These are phyloP conservation scores for Xyliphius kryptos DNA, from an alignment of 2,113 vertebrate species.

Conservation along the genomic window DNA sequence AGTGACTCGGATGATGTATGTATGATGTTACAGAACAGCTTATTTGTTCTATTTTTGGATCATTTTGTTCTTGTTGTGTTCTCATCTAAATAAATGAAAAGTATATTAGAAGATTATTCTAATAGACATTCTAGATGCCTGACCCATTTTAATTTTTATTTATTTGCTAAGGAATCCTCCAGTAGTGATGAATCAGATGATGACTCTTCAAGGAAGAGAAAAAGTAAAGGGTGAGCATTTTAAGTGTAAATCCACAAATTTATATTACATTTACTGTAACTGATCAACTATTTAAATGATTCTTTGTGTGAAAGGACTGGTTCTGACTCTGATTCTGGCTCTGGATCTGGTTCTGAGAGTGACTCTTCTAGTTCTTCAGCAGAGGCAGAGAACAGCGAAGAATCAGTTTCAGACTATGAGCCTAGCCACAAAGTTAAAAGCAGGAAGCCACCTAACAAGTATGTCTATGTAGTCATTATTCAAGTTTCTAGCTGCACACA, in stretches of 20 bases:
- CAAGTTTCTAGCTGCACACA: too few species aligned
- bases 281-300: too few species aligned
- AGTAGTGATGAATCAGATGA: constrained; percentile 85
- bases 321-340: constrained; percentile 72
- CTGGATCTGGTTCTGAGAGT: constrained; percentile 74
- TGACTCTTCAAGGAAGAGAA: constrained; percentile 74
- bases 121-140: too few species aligned
- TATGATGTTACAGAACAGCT: constrained; percentile 46
- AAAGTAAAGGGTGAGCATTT: constrained; percentile 85
- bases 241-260: too few species aligned
- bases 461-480: too few species aligned
- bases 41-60: too few species aligned
- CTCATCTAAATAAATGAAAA: too few species aligned
- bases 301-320: constrained; percentile 55
- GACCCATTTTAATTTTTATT: too few species aligned
- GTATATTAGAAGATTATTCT: too few species aligned
- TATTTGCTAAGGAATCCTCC: constrained; percentile 74
- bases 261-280: too few species aligned
- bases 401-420: constrained; percentile 93
- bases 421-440: constrained; percentile 92
- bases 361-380: constrained; percentile 78
- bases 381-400: constrained; percentile 78
- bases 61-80: too few species aligned
- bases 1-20: constrained; percentile 89
- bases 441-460: constrained; percentile 88